These are phyloP conservation scores for Aleadryas rufinucha DNA, from an alignment of 2,113 vertebrate genomes.

Conservation along the genomic window DNA sequence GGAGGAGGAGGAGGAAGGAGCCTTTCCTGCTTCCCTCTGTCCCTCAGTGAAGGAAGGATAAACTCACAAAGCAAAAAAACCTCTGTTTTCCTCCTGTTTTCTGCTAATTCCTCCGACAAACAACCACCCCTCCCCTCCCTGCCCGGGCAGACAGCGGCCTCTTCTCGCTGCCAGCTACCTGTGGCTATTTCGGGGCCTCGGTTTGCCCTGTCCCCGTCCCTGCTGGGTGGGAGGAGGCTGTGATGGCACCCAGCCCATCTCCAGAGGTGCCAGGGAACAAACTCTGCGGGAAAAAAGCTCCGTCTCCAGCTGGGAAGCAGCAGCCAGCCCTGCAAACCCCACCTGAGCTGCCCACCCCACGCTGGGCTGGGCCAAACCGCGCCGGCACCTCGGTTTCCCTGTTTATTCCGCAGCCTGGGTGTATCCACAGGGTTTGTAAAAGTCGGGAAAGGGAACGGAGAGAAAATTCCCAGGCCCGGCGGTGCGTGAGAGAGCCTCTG, in stretches of 20 bases:
- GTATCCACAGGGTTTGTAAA: rapidly evolving
- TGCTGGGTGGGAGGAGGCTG: background rate
- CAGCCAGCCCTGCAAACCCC: background rate
- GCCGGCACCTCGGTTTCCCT: rapidly evolving
- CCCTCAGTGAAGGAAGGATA: background rate
- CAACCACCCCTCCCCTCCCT: background rate
- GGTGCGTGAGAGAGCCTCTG: background rate
- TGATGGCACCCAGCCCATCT: background rate
- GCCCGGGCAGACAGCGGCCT: background rate
- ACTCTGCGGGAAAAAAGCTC: background rate
- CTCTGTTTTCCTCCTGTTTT: background rate
- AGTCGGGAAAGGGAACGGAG: background rate
- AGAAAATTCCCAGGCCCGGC: background rate
- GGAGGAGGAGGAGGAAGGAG: background rate
- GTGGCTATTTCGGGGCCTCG: background rate
- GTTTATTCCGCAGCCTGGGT: rapidly evolving
- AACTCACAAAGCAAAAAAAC: background rate
- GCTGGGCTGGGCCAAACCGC: rapidly evolving
- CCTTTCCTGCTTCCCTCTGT: rapidly evolving
- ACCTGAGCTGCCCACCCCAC: rapidly evolving
- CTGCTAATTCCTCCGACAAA: background rate
- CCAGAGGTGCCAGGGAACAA: background rate
- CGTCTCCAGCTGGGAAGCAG: background rate
- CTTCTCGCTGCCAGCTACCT: background rate
- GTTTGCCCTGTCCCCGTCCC: background rate